A percentile compares a stretch with the other conserved stretches of the same genome.
Conservation (phyloP, 2,888 invertebrate species). For the Octonoba sinensis region DNA sequence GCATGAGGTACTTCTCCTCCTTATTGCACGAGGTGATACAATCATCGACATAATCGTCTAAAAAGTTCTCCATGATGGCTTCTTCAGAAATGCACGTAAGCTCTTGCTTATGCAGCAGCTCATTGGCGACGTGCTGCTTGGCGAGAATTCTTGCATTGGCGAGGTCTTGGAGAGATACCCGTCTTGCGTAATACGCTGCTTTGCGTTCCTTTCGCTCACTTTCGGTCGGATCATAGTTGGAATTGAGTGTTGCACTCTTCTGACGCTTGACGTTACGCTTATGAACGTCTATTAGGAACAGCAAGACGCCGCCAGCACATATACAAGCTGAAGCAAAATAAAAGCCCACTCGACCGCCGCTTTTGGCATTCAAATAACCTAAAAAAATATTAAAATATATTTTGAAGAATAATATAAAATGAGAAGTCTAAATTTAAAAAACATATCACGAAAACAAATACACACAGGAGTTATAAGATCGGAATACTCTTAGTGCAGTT, state of each 20-base stretch:
- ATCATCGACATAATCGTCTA: constrained; percentile 65
- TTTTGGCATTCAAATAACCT: constrained; percentile 85
- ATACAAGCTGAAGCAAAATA: constrained; percentile 87
- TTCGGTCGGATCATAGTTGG: constrained; percentile 29
- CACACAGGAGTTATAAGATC: no score
- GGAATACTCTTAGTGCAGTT: no score
- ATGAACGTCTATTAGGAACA: constrained; percentile 86
- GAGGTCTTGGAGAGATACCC: constrained; percentile 48
- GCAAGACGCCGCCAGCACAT: constrained; percentile 81
- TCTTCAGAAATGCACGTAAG: constrained; percentile 84
- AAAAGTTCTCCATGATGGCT: constrained; percentile 65
- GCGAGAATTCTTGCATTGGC: constrained; percentile 43
- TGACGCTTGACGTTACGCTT: constrained; percentile 76
- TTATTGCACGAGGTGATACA: constrained; percentile 71
- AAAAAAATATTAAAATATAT: constrained; percentile 66
- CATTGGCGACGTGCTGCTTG: constrained; percentile 51
- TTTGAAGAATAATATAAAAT: neutral
- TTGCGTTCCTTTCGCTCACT: constrained; percentile 30
- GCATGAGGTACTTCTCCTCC: constrained; percentile 87
- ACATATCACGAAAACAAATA: neutral
- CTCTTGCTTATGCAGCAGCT: constrained; percentile 72
- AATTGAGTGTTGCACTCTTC: constrained; percentile 58
- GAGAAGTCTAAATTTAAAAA: neutral
- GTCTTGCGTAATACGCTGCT: constrained; percentile 23
- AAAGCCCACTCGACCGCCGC: constrained; percentile 84